Evolutionary conservation across 2,113 vertebrate genomes (phyloP), one percentile per base, ranked within the genome.

Genomic region (Crotalus helleri): DNA sequence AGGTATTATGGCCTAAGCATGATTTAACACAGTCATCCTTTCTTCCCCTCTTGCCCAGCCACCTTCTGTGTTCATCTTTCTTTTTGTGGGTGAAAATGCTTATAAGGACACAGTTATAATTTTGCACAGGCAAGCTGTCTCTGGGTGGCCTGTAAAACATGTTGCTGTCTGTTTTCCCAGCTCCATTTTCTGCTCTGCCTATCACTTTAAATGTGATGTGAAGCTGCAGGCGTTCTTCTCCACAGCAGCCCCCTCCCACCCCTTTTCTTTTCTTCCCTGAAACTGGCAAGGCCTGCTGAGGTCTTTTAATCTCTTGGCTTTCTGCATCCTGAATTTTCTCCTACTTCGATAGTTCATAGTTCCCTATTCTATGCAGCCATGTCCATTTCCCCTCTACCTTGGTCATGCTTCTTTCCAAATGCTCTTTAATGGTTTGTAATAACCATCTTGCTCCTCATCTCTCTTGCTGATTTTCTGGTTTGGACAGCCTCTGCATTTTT

Each of bases 371-470:
- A 92, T 93, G 88, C 54, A 93, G 90, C 29, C 88, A 94, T 94
- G 94, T 87, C 92, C n/a, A 69, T 69, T 69, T 33, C 64, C 64
- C 94, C 91, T 96, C 94, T 95, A 95, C 91, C 0, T 51, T 94
- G 94, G 90, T 92, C 58, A 86, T 2, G 90, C 94, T 94, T 81
- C 92, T 94, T 81, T 91, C 1, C 57, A 87, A 87, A 87, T 90
- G 57, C 33, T 90, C 53, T 1, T 86, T 59, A 39, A 81, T 44
- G 17, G 93, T 95, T 92, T 92, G 54, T 87, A 87, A 69, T 96
- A 95, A 95, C n/a, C 29, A 5, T 7, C 24, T 55, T 17, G 24
- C 21, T 46, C 94, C 88, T 64, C 87, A 24, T 29, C 5, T 46
- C 69, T 64, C 55, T 54, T 21, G 6, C 61, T 55, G 57, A 57